Evolutionary conservation across 2,888 invertebrate genomes (phyloP).

Genomic region (Onthophagus sagittarius): DNA sequence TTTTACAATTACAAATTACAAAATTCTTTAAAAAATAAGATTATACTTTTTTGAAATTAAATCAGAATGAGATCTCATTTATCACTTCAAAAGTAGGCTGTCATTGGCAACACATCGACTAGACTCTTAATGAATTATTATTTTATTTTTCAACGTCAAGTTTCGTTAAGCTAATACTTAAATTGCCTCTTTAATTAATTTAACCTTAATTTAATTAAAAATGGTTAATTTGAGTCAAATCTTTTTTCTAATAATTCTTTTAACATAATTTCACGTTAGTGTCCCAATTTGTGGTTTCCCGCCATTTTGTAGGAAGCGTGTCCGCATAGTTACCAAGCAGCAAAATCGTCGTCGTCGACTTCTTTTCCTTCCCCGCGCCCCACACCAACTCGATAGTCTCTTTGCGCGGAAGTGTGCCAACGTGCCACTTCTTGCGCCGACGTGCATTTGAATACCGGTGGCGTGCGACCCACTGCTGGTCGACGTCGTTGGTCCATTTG

Average conservation of each 20-base stretch:
- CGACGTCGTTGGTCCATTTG: neutral
- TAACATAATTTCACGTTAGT: slow-evolving; percentile 25
- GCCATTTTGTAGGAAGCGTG: slow-evolving; percentile 48
- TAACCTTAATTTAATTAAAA: neutral
- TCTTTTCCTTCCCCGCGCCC: slow-evolving; percentile 25
- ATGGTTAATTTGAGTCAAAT: neutral
- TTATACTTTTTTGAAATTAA: too few relatives aligned
- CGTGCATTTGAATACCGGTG: slow-evolving; percentile 37
- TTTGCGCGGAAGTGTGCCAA: slow-evolving; percentile 39
- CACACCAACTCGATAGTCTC: slow-evolving; percentile 20
- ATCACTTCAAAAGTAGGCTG: neutral
- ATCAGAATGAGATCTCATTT: neutral
- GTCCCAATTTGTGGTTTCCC: slow-evolving; percentile 44
- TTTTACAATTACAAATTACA: neutral
- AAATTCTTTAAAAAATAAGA: neutral
- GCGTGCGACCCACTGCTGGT: slow-evolving; percentile 30
- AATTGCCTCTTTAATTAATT: neutral
- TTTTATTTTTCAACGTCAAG: neutral
- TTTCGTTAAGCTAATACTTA: neutral
- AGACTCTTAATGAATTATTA: neutral
- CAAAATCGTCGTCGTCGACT: neutral
- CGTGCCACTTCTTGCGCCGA: slow-evolving; percentile 41
- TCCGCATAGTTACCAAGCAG: slow-evolving; percentile 42
- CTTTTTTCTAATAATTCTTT: neutral
- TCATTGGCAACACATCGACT: neutral